phyloP scores from a whole-genome alignment of 1,140 invertebrate genomes.

The Marisa cornuarietis region DNA sequence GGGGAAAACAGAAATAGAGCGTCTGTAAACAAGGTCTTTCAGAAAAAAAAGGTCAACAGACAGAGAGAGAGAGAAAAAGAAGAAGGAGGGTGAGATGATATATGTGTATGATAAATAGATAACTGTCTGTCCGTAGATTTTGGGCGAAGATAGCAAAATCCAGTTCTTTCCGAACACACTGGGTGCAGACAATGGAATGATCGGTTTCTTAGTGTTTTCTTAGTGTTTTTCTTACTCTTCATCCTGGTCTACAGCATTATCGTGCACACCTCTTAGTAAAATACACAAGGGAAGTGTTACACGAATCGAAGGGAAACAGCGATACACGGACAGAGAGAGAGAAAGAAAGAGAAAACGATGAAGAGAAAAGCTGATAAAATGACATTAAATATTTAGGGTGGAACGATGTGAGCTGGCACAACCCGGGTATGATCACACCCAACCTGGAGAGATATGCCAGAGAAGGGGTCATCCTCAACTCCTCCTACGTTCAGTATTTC shows the following conservation, averaged over 20 bases:
- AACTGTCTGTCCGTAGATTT: background rate
- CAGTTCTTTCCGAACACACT: background rate
- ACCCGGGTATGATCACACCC: slow-evolving; percentile 58
- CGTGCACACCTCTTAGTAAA: too few species aligned
- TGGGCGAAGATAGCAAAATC: background rate
- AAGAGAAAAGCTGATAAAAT: background rate
- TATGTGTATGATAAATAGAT: too few species aligned
- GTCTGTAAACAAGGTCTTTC: too few species aligned
- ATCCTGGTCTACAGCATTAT: too few species aligned
- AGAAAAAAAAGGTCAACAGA: background rate
- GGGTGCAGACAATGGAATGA: too few species aligned
- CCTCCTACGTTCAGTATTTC: slow-evolving; percentile 51
- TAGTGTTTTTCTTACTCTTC: too few species aligned
- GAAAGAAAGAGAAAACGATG: background rate
- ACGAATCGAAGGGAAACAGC: too few species aligned
- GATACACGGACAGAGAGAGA: too few species aligned
- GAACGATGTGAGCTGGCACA: slow-evolving; percentile 65
- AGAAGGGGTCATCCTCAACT: slow-evolving; percentile 55
- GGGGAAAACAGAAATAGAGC: too few species aligned
- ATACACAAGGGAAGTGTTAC: too few species aligned
- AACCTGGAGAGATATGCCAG: slow-evolving; percentile 59
- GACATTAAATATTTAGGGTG: slow-evolving; percentile 46
- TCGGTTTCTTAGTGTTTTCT: too few species aligned
- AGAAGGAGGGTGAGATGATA: background rate
- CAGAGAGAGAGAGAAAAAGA: background rate